These are phyloP conservation scores for Parochlus steinenii DNA, from an alignment of 2,888 invertebrate species.

Conservation along the genomic window DNA sequence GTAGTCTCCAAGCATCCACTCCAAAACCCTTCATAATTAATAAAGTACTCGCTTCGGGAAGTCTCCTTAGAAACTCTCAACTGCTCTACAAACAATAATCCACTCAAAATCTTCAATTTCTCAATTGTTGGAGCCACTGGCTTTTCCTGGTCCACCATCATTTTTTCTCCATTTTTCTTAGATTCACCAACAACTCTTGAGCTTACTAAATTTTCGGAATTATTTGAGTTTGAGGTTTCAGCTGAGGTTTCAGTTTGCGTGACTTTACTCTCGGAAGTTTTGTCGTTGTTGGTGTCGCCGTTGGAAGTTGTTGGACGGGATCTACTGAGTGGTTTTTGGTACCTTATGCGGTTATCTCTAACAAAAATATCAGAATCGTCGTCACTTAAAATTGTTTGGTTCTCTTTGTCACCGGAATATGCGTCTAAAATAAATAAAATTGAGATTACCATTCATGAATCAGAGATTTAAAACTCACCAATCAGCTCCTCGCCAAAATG, in stretches of 20 bases:
- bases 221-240: background rate
- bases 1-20: conserved; percentile 19
- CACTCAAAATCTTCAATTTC: conserved; percentile 16
- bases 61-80: conserved; percentile 17
- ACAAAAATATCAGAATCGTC: background rate
- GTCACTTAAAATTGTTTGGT: background rate
- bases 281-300: conserved; percentile 3
- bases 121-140: background rate
- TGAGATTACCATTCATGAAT: background rate
- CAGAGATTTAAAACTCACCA: conserved; percentile 20
- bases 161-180: conserved; percentile 1
- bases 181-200: background rate
- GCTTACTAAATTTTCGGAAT: background rate
- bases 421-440: conserved; percentile 1
- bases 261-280: conserved; percentile 5
- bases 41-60: conserved; percentile 17
- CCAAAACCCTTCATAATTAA: conserved; percentile 26
- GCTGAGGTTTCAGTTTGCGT: conserved; percentile 3
- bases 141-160: conserved; percentile 5
- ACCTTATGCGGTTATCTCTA: no score
- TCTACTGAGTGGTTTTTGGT: background rate
- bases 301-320: conserved; percentile 8
- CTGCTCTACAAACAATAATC: conserved; percentile 23
- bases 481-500: conserved; percentile 35
- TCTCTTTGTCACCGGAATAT: background rate